Base-by-base conservation (phyloP, 1,140 invertebrate species). In the Geopemphigus sp. region DNA sequence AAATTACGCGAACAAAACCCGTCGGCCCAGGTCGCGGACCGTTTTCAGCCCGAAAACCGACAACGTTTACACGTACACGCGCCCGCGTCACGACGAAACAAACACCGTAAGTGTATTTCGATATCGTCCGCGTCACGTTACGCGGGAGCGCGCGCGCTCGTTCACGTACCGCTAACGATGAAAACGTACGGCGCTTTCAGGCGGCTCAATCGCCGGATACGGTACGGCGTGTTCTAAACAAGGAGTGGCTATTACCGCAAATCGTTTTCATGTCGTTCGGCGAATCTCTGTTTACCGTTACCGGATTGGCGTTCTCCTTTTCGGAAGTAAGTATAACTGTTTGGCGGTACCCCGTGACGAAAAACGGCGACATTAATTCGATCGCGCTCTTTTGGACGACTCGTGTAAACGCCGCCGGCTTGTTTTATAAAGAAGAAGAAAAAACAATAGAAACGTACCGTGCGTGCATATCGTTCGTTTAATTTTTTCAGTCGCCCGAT, bases 281-380 rank as follows among this genome's bases (percentile, higher is more conserved):
- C 8, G 91, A 92, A 84, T 86, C 92, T 56, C 87, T 92, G 84
- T 91, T 92, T 84, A 83, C 89, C 3, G 87, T 92, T 57, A 91
- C 90, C 32, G 91, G 90, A 47, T 85, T 91, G 1, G 87, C 90
- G 61, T 92, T 92, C 84, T 89, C 90, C 5, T 92, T 91, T 84
- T 88, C 89, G 39, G 89, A 92, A 87, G 89, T 90, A 78, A 78
- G 22, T 70, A 70, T 19, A 4, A 12, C n/a, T 45, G 39, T 45
- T 45, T 45, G 39, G 5, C 11, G 39, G 39, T 45, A 45, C 11
- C 11, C 11, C 39, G 11, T 45, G 39, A 5, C 11, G 39, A 45
- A 45, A 45, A 45, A 5, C 11, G 39, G 11, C 5, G 39, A 45
- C 39, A 45, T 45, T 45, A 45, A 50, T 50, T 14, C 14, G 12